Evolutionary conservation across 35 echinoderm and acorn worm species (phyloP), one percentile per base, ranked within the genome.

Genomic region (Amphiura filiformis): DNA sequence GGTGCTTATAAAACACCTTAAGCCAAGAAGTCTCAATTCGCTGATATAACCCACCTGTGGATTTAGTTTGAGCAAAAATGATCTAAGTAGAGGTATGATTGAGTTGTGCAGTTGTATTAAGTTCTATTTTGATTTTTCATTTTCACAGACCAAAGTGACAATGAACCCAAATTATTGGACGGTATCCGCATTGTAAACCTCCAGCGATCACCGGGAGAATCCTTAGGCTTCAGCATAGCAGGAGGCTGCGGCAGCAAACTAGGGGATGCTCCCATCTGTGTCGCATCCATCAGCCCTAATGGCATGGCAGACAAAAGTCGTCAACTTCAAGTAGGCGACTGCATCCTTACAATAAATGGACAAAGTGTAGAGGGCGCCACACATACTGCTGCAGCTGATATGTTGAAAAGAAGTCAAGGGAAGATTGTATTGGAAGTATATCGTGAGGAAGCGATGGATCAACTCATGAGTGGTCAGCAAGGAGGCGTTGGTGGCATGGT

Each of bases 201-300:
- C 18, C 42, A 78, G 22, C 84, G 84, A 26, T 39, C 49, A 80
- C 82, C 89, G 36, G 82, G 82, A 28, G 40, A 84, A 34, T 84
- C 82, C 14, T 38, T 91, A n/a, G 89, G 89, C 28, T 49, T 91
- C 14, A 91, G 89, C 75, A 84, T 91, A 13, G 82, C 81, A 42
- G 89, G 89, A 1, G 89, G 89, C 23, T 35, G 77, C 39, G 89
- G 82, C 12, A 91, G 89, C 47, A 75, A 83, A 4, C 75, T 91
- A 22, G 89, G 89, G 11, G 89, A 85, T 36, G 82, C 84, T 23
- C 89, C 89, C 32, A 44, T 91, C 81, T 84, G 84, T 52, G 83
- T 91, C 12, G 89, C 89, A 17, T 85, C 82, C 13, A 83, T 91
- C 39, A 83, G 41, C 35, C 89, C 89, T 20, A 70, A 70, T 31